Conservation (phyloP, 2,888 invertebrate species). For the Zygaena filipendulae region DNA sequence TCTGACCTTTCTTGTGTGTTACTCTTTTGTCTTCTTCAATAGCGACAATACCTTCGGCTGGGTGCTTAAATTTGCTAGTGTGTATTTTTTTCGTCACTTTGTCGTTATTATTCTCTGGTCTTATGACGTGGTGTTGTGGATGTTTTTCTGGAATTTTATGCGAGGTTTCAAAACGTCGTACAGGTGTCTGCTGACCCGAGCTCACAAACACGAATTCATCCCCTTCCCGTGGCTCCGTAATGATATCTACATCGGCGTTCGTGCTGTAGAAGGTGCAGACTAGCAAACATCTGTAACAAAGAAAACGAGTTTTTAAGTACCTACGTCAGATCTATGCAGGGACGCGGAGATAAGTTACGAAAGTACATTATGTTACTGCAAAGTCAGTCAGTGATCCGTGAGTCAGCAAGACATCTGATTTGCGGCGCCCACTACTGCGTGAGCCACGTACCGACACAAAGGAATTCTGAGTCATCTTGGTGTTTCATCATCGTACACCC, state of each 20-base stretch:
- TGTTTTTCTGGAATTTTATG: constrained; percentile 74
- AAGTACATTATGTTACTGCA: constrained; percentile 26
- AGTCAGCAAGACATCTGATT: constrained; percentile 50
- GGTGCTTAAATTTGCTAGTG: constrained; percentile 42
- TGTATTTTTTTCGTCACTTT: constrained; percentile 49
- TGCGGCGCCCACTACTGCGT: constrained; percentile 29
- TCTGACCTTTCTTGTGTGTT: constrained; percentile 39
- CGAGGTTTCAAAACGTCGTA: constrained; percentile 73
- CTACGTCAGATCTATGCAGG: constrained; percentile 15
- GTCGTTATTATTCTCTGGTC: constrained; percentile 50
- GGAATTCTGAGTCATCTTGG: constrained; percentile 43
- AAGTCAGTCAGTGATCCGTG: constrained; percentile 38
- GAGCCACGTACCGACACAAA: constrained; percentile 26
- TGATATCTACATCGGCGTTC: constrained; percentile 66
- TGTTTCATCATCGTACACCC: constrained; percentile 41
- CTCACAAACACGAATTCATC: constrained; percentile 75
- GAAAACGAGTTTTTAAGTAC: constrained; percentile 19
- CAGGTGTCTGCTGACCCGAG: constrained; percentile 55
- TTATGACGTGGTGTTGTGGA: constrained; percentile 42
- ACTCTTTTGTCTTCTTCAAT: constrained; percentile 59
- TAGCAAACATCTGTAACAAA: constrained; percentile 64
- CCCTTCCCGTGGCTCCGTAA: constrained; percentile 72
- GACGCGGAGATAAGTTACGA: constrained; percentile 26
- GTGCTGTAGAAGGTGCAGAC: constrained; percentile 49
- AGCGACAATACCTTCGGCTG: constrained; percentile 51